Conservation (phyloP, 2,797 vertebrate species). For the Acomys russatus region DNA sequence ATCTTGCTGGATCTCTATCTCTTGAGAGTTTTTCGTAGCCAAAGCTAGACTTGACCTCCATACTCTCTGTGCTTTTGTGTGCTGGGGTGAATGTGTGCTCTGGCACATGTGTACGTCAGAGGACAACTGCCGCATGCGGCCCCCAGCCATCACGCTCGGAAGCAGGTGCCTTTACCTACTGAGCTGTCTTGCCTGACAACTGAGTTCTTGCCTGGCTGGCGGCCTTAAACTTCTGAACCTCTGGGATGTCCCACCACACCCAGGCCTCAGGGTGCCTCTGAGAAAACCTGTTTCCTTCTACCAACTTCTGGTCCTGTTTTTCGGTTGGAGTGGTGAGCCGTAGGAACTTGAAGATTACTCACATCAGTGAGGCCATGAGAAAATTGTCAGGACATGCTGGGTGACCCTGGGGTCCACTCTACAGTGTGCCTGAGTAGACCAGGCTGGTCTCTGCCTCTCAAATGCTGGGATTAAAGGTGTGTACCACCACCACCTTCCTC, state of each 20-base stretch:
- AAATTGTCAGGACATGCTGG: constrained; percentile 25
- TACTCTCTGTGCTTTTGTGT: background rate
- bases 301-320: background rate
- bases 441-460: background rate
- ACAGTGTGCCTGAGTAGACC: background rate
- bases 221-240: background rate
- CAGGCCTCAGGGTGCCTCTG: background rate
- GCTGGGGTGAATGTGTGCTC: no score
- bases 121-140: background rate
- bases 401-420: background rate
- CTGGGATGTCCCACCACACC: background rate
- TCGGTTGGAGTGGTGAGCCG: background rate
- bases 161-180: background rate
- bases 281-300: background rate
- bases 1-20: background rate
- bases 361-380: background rate
- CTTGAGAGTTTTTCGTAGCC: background rate
- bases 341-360: background rate
- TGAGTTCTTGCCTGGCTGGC: background rate
- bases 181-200: background rate
- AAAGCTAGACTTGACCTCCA: background rate
- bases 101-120: no score
- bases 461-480: background rate
- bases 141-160: no score
- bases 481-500: background rate